Evolutionary conservation across 2,888 invertebrate genomes (phyloP).

Genomic region (Heliconius ethilla): DNA sequence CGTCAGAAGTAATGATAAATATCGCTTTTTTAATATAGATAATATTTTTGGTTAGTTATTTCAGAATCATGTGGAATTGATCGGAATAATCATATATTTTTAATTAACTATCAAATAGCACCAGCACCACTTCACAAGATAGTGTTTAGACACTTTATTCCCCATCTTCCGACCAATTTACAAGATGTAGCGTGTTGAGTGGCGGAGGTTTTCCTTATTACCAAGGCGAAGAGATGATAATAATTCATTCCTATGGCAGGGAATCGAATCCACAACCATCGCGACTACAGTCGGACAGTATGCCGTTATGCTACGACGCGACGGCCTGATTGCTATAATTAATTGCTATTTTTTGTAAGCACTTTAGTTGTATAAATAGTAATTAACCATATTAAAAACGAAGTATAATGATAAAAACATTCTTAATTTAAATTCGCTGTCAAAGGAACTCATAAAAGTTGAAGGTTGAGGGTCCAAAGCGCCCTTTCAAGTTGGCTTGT

Average conservation of each 20-base stretch:
- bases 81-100: background rate
- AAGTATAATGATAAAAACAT: background rate
- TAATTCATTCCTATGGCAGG: no score
- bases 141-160: background rate
- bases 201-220: background rate
- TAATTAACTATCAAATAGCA: background rate
- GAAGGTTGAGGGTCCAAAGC: constrained; percentile 1
- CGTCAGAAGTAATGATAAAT: constrained; percentile 17
- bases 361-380: background rate
- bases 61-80: no score
- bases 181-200: background rate
- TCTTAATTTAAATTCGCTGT: constrained; percentile 13
- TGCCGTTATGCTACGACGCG: background rate
- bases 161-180: background rate
- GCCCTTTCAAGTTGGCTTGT: constrained; percentile 15
- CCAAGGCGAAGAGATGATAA: background rate
- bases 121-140: background rate
- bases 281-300: background rate
- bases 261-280: background rate
- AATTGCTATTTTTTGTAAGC: background rate
- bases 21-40: constrained; percentile 16
- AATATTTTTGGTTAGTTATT: background rate
- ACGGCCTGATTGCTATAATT: background rate
- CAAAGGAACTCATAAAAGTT: constrained; percentile 21
- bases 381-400: background rate